These are phyloP conservation scores for Brachycybe producta DNA, from an alignment of 2,888 invertebrate species.

Conservation along the genomic window DNA sequence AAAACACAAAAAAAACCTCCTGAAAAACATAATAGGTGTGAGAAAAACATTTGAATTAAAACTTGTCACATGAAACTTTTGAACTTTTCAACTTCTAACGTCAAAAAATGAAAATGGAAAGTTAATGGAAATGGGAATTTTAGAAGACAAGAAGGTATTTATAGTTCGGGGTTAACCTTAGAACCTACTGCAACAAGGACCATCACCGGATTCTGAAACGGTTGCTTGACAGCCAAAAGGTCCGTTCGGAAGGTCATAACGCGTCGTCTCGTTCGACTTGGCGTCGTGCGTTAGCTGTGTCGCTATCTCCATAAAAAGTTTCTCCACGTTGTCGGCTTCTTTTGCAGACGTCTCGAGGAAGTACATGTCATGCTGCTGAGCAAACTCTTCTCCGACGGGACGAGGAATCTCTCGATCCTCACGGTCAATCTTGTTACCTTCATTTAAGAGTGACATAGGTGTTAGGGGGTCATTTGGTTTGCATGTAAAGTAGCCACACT, in stretches of 20 bases:
- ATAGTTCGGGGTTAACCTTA: too few relatives aligned
- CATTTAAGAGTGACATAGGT: conserved; percentile 22
- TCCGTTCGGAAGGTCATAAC: conserved; percentile 40
- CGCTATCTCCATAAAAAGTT: conserved; percentile 92
- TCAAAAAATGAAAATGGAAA: too few relatives aligned
- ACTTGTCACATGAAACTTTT: too few relatives aligned
- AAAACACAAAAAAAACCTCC: too few relatives aligned
- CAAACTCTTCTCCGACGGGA: conserved; percentile 86
- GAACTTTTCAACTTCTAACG: too few relatives aligned
- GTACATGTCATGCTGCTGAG: conserved; percentile 90
- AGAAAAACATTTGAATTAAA: too few relatives aligned
- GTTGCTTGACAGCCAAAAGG: conserved; percentile 7
- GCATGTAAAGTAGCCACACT: too few relatives aligned
- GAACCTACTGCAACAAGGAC: conserved; percentile 14
- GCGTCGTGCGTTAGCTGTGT: conserved; percentile 60
- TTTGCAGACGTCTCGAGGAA: conserved; percentile 96
- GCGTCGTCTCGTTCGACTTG: conserved; percentile 65
- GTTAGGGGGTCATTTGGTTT: conserved; percentile 2
- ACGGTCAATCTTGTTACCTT: conserved; percentile 95
- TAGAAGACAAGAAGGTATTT: too few relatives aligned
- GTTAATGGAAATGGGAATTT: too few relatives aligned
- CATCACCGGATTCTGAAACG: conserved; percentile 12
- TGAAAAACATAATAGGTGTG: too few relatives aligned
- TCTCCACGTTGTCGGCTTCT: conserved; percentile 94
- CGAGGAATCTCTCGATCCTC: conserved; percentile 91